These are phyloP conservation scores for Drosophila nr. perissopoda DNA, from an alignment of 2,888 invertebrate species.

Conservation along the genomic window DNA sequence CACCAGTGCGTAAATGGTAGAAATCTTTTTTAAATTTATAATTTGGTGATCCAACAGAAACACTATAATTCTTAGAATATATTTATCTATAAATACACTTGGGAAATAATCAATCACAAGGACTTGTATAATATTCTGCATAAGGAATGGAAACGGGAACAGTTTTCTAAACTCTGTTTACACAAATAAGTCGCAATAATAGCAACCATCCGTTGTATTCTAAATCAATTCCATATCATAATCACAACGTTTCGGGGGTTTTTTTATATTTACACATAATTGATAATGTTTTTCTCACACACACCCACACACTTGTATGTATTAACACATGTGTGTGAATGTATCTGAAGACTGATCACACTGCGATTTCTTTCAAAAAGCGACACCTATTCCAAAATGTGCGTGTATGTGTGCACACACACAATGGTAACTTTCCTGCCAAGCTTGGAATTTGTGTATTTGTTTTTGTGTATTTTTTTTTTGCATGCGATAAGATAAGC, in stretches of 20 bases:
- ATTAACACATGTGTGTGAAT: not conserved
- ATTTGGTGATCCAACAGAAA: not conserved
- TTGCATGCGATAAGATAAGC: slow-evolving; percentile 67
- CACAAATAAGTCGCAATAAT: slow-evolving; percentile 9
- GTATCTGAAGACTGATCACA: slow-evolving; percentile 8
- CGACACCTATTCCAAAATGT: slow-evolving; percentile 7
- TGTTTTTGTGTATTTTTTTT: slow-evolving; percentile 29
- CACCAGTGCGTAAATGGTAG: not conserved
- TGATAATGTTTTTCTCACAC: slow-evolving; percentile 24
- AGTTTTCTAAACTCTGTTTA: too few species aligned
- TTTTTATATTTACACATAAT: slow-evolving; percentile 47
- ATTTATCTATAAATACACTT: not conserved
- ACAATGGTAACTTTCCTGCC: slow-evolving; percentile 29
- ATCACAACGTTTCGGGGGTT: slow-evolving; percentile 13
- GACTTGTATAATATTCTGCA: not conserved
- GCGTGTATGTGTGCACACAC: slow-evolving; percentile 8
- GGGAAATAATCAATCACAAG: not conserved
- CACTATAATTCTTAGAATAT: not conserved
- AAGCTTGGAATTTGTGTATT: slow-evolving; percentile 30
- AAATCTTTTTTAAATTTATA: not conserved
- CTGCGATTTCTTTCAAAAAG: slow-evolving; percentile 2
- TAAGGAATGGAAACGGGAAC: not conserved
- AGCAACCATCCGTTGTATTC: slow-evolving; percentile 13
- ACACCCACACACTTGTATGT: not conserved
- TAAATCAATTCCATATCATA: slow-evolving; percentile 46